A percentile compares a stretch with the other conserved stretches of the same genome.
Evolutionary conservation across 2,113 vertebrate species (phyloP).

Genomic region (Poeciliopsis prolifica): DNA sequence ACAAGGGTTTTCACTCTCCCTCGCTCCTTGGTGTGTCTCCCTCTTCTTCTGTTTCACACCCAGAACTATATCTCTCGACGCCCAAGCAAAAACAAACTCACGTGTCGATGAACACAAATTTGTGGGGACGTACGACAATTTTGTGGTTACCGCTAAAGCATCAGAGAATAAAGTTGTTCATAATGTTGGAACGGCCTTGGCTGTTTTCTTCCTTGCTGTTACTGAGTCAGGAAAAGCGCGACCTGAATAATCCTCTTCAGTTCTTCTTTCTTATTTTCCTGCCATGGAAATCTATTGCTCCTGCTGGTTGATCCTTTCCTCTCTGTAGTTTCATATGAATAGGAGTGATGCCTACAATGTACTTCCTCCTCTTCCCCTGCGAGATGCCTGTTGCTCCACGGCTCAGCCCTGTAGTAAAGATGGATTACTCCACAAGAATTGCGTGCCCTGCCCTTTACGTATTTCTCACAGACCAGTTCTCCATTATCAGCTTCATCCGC

Average conservation of each 20-base stretch:
- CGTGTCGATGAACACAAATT: conserved; percentile 32
- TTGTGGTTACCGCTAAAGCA: conserved; percentile 17
- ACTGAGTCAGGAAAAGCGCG: background rate
- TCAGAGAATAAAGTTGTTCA: conserved; percentile 1
- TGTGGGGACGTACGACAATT: conserved; percentile 24
- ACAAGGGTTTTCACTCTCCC: conserved; percentile 49
- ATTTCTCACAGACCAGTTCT: conserved; percentile 68
- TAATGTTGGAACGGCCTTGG: background rate
- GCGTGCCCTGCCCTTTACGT: conserved; percentile 72
- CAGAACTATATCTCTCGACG: conserved; percentile 45
- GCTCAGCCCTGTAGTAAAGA: conserved; percentile 70
- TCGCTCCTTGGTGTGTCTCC: conserved; percentile 33
- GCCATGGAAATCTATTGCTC: conserved; percentile 45
- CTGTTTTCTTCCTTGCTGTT: conserved; percentile 20
- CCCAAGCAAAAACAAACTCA: conserved; percentile 51
- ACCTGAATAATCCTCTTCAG: conserved; percentile 37
- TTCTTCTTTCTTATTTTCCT: conserved; percentile 43
- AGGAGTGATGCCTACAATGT: conserved; percentile 53
- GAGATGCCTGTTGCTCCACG: conserved; percentile 68
- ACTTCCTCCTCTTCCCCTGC: conserved; percentile 41
- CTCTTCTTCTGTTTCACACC: conserved; percentile 55
- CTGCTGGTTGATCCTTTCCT: conserved; percentile 43
- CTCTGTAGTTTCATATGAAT: conserved; percentile 38
- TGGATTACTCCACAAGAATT: conserved; percentile 74
- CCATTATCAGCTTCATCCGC: conserved; percentile 66